phyloP scores from a whole-genome alignment of 2,113 vertebrate species.

The Dinomys branickii region DNA sequence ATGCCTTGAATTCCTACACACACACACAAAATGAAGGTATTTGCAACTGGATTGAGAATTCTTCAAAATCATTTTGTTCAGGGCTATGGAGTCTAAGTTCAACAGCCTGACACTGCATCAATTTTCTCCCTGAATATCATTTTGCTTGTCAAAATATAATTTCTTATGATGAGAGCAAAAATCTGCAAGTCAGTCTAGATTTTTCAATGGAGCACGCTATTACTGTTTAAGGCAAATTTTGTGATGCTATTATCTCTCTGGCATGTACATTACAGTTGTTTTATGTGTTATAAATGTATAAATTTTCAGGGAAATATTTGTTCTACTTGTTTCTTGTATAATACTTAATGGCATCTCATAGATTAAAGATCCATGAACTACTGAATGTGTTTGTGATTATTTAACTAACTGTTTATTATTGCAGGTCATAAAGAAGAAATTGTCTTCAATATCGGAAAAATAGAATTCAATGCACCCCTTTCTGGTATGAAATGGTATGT shows the following conservation, averaged over 20 bases:
- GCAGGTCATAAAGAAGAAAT: neutral
- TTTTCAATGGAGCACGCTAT: neutral
- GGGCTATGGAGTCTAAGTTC: neutral
- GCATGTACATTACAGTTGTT: neutral
- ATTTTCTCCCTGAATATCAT: neutral
- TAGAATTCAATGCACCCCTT: neutral
- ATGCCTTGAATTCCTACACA: neutral
- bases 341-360: neutral
- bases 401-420: neutral
- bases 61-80: neutral
- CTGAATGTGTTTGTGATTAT: neutral
- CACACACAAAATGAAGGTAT: neutral
- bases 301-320: neutral
- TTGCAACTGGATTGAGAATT: neutral
- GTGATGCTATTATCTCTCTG: neutral
- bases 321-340: neutral
- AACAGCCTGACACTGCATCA: neutral
- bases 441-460: neutral
- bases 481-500: neutral
- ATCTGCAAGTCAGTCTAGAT: neutral
- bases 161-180: neutral
- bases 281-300: neutral
- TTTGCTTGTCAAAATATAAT: neutral
- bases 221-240: neutral
- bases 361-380: neutral